Evolutionary conservation across 1,140 invertebrate species (phyloP).

Genomic region (Danaus plexippus): DNA sequence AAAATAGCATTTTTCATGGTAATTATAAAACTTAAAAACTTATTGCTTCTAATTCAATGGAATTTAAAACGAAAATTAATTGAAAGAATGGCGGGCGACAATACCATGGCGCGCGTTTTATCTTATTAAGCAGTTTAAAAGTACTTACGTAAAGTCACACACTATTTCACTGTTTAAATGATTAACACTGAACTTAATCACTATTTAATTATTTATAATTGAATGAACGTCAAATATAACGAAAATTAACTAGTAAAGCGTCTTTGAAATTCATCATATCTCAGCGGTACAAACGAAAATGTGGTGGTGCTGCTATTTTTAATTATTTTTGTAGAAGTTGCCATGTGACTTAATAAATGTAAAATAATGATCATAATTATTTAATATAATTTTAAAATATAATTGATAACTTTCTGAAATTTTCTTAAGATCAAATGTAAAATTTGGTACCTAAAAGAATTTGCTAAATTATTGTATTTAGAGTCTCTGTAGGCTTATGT

Average conservation of each 20-base stretch:
- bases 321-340: neutral
- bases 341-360: too few relatives aligned
- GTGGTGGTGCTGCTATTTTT: constrained; percentile 26
- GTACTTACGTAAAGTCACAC: constrained; percentile 37
- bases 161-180: constrained; percentile 29
- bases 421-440: constrained; percentile 5
- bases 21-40: too few relatives aligned
- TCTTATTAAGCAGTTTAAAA: constrained; percentile 3
- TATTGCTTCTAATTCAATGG: too few relatives aligned
- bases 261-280: constrained; percentile 31
- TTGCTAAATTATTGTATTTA: too few relatives aligned
- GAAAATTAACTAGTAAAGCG: constrained; percentile 40
- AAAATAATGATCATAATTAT: too few relatives aligned
- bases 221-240: constrained; percentile 34
- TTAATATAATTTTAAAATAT: too few relatives aligned
- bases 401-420: too few relatives aligned
- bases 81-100: constrained; percentile 59
- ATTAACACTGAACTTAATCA: constrained; percentile 30
- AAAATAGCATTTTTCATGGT: too few relatives aligned
- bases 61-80: constrained; percentile 26
- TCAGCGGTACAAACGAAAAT: constrained; percentile 28
- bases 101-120: constrained; percentile 45
- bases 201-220: constrained; percentile 25
- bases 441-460: neutral
- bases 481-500: too few relatives aligned